Base-by-base conservation (phyloP, 2,888 invertebrate species). In the Aphodius granarius region DNA sequence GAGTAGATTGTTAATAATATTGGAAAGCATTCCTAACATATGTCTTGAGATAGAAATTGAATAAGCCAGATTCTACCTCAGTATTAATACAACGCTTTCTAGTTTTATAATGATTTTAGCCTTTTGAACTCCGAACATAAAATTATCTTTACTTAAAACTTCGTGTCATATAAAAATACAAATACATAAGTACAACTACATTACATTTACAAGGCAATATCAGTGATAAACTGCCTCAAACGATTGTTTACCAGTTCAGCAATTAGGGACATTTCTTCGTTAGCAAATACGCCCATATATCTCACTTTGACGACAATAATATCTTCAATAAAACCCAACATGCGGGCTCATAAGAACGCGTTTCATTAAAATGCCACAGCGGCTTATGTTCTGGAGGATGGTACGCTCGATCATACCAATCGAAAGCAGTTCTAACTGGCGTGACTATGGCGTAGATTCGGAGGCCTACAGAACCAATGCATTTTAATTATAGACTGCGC, bases 361-460 rank as follows among this genome's bases (percentile, higher is more conserved):
- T 43, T 43, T 43, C 13, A 43, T 43, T 43, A 43, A 43, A 43
- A 43, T 43, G 43, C 43, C 43, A 43, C 43, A 9, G 6, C 43
- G 13, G 13, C 43, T 43, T 13, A 6, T 43, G 3, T 1, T 43
- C 43, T 43, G 43, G 43, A 43, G 13, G 43, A 43, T 43, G 43
- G 43, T 18, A n/a, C 4, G 68, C 21, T 68, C 66, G 62, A 72
- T 17, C 20, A 18, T 63, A 18, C 63, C 43, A 65, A 70, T 63
- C 20, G 18, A 70, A 74, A 71, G 63, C 66, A 65, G 65, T 65
- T 73, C 65, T 9, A 76, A 73, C 70, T 66, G 65, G 66, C 13
- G 19, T 68, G 3, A 21, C 20, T 9, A 68, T 68, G 23, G 3
- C 23, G 16, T 71, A 19, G 15, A 18, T 23, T 72, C 19, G 68